phyloP scores from a whole-genome alignment of 2,888 invertebrate genomes.

The Adela reaumurella region DNA sequence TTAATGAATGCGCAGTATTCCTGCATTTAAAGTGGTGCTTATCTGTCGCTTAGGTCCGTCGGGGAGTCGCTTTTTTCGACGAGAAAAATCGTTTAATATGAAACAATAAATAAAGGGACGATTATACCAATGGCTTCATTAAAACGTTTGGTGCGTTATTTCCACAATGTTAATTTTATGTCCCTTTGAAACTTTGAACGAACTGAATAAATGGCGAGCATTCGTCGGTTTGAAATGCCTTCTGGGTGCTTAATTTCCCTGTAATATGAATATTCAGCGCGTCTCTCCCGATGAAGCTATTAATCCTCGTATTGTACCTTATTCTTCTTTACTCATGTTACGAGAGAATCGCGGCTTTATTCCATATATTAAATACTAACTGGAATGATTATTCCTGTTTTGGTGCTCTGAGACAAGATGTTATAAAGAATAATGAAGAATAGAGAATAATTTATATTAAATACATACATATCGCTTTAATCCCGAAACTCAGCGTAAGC shows the following conservation, averaged over 20 bases:
- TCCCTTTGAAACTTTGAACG: background rate
- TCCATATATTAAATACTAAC: too few species aligned
- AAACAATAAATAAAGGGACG: background rate
- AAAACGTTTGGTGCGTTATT: background rate
- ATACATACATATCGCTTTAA: too few species aligned
- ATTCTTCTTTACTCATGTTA: background rate
- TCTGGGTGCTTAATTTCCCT: conserved; percentile 1
- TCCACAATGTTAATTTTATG: background rate
- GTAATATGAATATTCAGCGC: conserved; percentile 4
- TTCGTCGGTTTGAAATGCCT: too few species aligned
- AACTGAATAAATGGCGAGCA: too few species aligned
- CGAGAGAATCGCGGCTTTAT: background rate
- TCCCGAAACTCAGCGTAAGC: too few species aligned
- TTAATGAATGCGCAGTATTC: background rate
- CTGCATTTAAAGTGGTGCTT: background rate
- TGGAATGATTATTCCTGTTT: too few species aligned
- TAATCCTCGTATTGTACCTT: background rate
- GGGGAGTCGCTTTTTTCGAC: background rate
- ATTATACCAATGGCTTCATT: background rate
- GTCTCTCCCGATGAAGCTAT: background rate
- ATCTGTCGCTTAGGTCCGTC: background rate
- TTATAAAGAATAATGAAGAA: too few species aligned
- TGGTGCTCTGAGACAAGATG: too few species aligned
- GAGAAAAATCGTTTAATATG: background rate
- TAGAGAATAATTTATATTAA: too few species aligned